Base-by-base conservation (phyloP, 2,797 vertebrate species). In the Chloroceryle amazona region DNA sequence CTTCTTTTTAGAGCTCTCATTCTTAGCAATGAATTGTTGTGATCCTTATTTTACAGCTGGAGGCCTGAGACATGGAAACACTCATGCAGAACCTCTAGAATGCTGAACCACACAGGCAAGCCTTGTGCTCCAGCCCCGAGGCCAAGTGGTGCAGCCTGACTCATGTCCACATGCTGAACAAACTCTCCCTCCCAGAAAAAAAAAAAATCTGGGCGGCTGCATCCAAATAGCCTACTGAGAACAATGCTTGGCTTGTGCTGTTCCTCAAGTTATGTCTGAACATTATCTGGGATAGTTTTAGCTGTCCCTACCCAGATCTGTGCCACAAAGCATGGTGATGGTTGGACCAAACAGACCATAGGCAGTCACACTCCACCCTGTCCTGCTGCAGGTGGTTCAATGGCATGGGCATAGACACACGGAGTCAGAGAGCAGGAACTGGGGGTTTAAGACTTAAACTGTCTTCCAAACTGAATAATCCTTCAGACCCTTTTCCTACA, bases 141-240 rank as follows among this genome's bases (percentile, higher is more conserved):
- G 85, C 76, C 58, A 66, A 70, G 21, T 61, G 70, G 23, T 70
- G 76, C 41, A 75, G 58, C 76, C 90, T 97, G 94, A 97, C 90
- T 97, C 95, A 96, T 13, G 62, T 35, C 95, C 96, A 94, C 92
- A 81, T 94, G 95, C 35, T 39, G 61, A 14, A 41, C 39, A 41
- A 41, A 83, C 35, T 28, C 58, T 86, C 73, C 68, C n/a, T 86
- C 46, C 46, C 46, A 42, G 39, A 17, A 52, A 83, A 86, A 25
- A 81, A 58, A 21, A 22, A n/a, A 21, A 55, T 33, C 47, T 26
- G 6, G 6, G 41, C 52, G 62, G 3, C 58, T 49, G 8, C 18
- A 55, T 62, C 60, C 57, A 67, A 74, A 65, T 2, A 71, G 7
- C 33, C 9, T 46, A 5, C 5, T 74, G 91, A 63, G 52, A 96